Percentiles rank a stretch among this genome's conserved stretches.
phyloP scores from a whole-genome alignment of 2,888 invertebrate genomes.

The Onchidella celtica region DNA sequence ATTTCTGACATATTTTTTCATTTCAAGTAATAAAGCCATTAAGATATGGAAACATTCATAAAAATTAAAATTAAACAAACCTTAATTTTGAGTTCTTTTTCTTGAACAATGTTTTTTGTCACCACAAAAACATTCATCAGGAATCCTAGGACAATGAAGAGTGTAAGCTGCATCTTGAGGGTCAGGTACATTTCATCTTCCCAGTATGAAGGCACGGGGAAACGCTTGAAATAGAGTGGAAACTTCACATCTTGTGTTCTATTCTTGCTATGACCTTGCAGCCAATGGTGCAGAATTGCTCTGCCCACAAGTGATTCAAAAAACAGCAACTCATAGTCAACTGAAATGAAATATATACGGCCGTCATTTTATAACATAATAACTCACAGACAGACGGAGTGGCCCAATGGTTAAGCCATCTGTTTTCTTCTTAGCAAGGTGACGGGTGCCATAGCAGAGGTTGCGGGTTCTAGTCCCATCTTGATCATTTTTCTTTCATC shows the following conservation, averaged over 20 bases:
- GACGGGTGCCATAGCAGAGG: not conserved
- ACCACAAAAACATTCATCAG: slow-evolving; percentile 38
- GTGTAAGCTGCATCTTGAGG: slow-evolving; percentile 26
- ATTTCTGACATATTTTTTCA: not conserved
- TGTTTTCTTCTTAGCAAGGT: not conserved
- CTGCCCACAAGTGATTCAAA: slow-evolving; percentile 32
- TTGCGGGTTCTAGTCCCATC: too few relatives aligned
- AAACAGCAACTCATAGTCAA: slow-evolving; percentile 14
- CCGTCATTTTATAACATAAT: too few relatives aligned
- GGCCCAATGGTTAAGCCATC: not conserved
- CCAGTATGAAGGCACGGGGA: slow-evolving; percentile 15
- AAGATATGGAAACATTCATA: not conserved
- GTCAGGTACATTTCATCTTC: slow-evolving; percentile 12
- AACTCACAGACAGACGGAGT: too few relatives aligned
- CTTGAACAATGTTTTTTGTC: slow-evolving; percentile 36
- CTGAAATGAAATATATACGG: slow-evolving; percentile 4
- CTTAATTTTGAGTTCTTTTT: slow-evolving; percentile 40
- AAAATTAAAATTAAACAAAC: too few relatives aligned
- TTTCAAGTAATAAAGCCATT: not conserved
- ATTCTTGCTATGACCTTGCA: not conserved
- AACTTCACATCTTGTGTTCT: slow-evolving; percentile 11
- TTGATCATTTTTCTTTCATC: too few relatives aligned
- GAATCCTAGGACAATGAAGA: slow-evolving; percentile 37
- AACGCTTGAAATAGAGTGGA: slow-evolving; percentile 26
- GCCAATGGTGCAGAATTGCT: slow-evolving; percentile 23